A percentile compares a stretch with the other conserved stretches of the same genome.
phyloP scores from a whole-genome alignment of 2,888 invertebrate genomes.

The Leucophenga maculata region DNA sequence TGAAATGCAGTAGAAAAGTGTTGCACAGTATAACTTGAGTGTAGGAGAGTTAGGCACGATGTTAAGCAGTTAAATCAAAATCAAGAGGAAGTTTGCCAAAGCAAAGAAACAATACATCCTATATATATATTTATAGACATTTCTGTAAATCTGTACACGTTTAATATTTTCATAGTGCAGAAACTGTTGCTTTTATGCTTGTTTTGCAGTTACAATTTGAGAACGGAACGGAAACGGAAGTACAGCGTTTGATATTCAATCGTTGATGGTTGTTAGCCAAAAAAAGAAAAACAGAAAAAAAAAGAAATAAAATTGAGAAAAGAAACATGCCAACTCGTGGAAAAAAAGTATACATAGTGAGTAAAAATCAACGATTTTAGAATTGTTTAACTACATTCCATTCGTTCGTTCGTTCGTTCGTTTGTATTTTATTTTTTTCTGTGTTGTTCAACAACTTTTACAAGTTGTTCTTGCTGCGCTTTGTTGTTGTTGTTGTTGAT shows the following conservation, averaged over 20 bases:
- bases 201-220: background rate
- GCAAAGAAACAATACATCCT: too few species aligned
- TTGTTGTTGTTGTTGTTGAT: background rate
- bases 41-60: too few species aligned
- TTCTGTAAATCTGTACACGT: too few species aligned
- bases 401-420: background rate
- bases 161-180: background rate
- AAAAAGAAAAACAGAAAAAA: background rate
- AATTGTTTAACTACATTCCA: background rate
- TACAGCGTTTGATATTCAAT: slow-evolving; percentile 17
- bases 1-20: background rate
- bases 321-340: background rate
- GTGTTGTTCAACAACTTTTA: slow-evolving; percentile 14
- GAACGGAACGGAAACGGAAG: slow-evolving; percentile 9
- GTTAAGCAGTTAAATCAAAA: too few species aligned
- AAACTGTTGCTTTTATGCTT: background rate
- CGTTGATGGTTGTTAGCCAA: slow-evolving; percentile 4
- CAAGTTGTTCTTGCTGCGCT: slow-evolving; percentile 3
- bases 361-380: slow-evolving; percentile 17
- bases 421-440: background rate
- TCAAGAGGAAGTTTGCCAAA: too few species aligned
- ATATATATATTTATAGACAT: too few species aligned
- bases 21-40: too few species aligned
- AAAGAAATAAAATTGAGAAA: background rate
- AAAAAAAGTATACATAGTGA: background rate